Evolutionary conservation across 2,888 invertebrate species (phyloP), one percentile per base, ranked within the genome.

Genomic region (Athalia cordata): DNA sequence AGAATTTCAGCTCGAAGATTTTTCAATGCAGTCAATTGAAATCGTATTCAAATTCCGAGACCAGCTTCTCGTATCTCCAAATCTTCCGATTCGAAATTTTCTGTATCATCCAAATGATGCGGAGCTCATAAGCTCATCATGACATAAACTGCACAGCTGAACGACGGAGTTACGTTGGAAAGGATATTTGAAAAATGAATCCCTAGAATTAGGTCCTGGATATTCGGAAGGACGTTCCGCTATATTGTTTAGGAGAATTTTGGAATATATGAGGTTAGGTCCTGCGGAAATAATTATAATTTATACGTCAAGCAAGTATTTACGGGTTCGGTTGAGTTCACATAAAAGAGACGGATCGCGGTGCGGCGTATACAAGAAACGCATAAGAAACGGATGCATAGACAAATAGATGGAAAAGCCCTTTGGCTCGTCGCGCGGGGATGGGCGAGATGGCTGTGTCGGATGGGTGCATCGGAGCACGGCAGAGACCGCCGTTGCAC

Each of bases 401-500:
- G 79, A 78, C 59, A 77, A 67, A 79, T 59, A 67, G 59, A 80
- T 68, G 75, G 59, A 78, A 59, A 76, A 67, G 57, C 67, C 68
- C 65, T 77, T 70, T 65, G 57, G 50, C 52, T 47, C 77, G 55
- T 59, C 62, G 55, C 64, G 66, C 72, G 78, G 79, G 80, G 82
- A 83, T 79, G 82, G 82, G 80, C 79, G 82, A 79, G 77, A 78
- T 78, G 77, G 72, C 72, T 72, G 72, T 59, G 72, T 72, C 72
- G 72, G 72, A 72, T 75, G 75, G 75, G 61, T 75, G 75, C 75
- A 75, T 59, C 75, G 75, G 72, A 77, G 77, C 78, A 79, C 78
- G 79, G 66, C 70, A 65, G 79, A 29, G 29, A 29, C 29, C 29
- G 80, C 85, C 82, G 85, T 84, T 85, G 57, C 59, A n/a, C 85